Base-by-base conservation (phyloP, 2,888 invertebrate genomes). In the Tenthredo mesomela region DNA sequence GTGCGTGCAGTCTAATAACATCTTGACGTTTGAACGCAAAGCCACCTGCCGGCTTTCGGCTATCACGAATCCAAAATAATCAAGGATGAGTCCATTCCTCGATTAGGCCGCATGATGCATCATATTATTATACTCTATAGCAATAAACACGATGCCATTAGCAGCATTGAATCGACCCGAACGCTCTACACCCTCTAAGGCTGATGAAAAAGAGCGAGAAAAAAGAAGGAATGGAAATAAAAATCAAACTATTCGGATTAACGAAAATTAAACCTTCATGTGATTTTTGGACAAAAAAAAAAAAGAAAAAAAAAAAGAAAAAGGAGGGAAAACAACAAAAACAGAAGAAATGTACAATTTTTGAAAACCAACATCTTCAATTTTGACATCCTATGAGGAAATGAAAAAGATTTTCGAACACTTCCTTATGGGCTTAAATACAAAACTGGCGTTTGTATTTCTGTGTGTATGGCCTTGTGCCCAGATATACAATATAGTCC, bases 71-170 rank as follows among this genome's bases (percentile, higher is more conserved):
- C 47, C 73, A 80, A 88, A 89, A 88, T 89, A 88, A 90, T 89
- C 89, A 88, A 88, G 88, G 88, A 89, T 86, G 88, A 88, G 88
- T 87, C 88, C 88, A 90, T 89, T 88, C 88, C 88, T 87, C 88
- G 87, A 90, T 90, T 90, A 90, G 88, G 87, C 88, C 88, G 89
- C 87, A 90, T 91, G 90, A 91, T 91, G 89, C 91, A 90, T 91
- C 91, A 90, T 89, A 90, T 90, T 90, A 90, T 82, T 82, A 82
- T 21, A 47, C 80, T 67, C 15, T 47, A 50, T 61, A 29, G 67
- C 70, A 43, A 70, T 80, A 86, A 86, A 86, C 86, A 89, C 88
- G 88, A 86, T 87, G 87, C 91, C 90, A 91, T 91, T 91, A 92
- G 90, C 89, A 87, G 89, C 89, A 91, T 91, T 91, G 90, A 90